These are phyloP conservation scores for Austrolebias charrua DNA, from an alignment of 2,797 vertebrate genomes.

Conservation along the genomic window DNA sequence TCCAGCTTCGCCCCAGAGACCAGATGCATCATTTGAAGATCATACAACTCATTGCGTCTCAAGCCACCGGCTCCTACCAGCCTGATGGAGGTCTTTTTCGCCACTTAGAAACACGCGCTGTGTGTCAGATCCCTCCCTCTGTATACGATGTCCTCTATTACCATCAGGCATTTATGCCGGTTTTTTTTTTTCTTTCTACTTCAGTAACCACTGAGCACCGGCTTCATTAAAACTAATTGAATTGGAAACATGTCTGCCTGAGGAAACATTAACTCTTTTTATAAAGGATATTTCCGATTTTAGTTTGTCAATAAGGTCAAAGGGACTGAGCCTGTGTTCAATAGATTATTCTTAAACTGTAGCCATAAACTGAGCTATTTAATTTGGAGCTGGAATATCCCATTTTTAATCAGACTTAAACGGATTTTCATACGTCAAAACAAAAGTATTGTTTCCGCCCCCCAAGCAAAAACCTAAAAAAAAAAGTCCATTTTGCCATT, in stretches of 20 bases:
- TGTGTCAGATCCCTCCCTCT: conserved; percentile 74
- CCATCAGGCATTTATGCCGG: conserved; percentile 95
- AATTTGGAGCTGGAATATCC: conserved; percentile 1
- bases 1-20: conserved; percentile 64
- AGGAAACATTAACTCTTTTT: conserved; percentile 99
- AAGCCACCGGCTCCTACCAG: conserved; percentile 76
- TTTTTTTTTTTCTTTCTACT: conserved; percentile 94
- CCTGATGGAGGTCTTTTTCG: conserved; percentile 83
- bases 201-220: conserved; percentile 97
- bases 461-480: conserved; percentile 12
- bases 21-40: conserved; percentile 75
- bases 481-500: conserved; percentile 14
- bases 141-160: conserved; percentile 95
- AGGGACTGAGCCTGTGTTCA: conserved; percentile 74
- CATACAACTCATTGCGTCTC: conserved; percentile 69
- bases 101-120: conserved; percentile 88
- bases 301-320: conserved; percentile 83
- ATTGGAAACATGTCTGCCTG: conserved; percentile 98
- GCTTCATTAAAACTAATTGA: conserved; percentile 99
- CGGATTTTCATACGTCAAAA: conserved; percentile 19
- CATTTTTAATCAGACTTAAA: conserved; percentile 9
- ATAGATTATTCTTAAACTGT: conserved; percentile 61
- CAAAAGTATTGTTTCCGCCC: not conserved
- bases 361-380: conserved; percentile 49
- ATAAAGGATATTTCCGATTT: conserved; percentile 84